A percentile compares a stretch with the other conserved stretches of the same genome.
phyloP scores from a whole-genome alignment of 1,140 invertebrate species.

The Drosophila lowei region DNA sequence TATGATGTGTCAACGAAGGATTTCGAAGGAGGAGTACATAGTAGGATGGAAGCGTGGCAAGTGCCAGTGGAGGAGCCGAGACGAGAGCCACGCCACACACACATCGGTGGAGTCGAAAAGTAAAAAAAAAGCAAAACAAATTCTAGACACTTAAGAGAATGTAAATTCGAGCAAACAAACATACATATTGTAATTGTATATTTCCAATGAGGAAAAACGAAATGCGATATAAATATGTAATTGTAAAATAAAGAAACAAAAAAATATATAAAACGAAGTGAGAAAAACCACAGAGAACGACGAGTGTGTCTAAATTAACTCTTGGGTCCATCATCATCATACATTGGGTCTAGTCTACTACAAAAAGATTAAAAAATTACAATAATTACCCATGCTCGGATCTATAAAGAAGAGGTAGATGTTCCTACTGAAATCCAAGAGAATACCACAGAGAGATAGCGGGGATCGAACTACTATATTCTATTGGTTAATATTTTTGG shows the following conservation, averaged over 20 bases:
- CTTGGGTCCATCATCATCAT: no score
- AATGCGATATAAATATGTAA: slow-evolving; percentile 78
- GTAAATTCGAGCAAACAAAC: slow-evolving; percentile 71
- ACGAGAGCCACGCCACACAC: no score
- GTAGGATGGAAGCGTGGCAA: slow-evolving; percentile 33
- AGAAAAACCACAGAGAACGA: slow-evolving; percentile 22
- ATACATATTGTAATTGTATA: slow-evolving; percentile 49
- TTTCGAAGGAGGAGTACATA: slow-evolving; percentile 9
- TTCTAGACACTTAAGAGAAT: slow-evolving; percentile 69
- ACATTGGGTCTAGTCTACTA: background rate
- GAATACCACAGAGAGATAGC: no score
- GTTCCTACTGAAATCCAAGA: no score
- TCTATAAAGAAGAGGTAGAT: no score
- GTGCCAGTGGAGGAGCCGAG: slow-evolving; percentile 20
- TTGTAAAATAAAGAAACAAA: slow-evolving; percentile 81
- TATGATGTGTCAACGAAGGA: slow-evolving; percentile 48
- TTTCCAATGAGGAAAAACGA: slow-evolving; percentile 57
- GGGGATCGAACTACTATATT: no score
- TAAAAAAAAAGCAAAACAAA: slow-evolving; percentile 60
- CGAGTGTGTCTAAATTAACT: background rate
- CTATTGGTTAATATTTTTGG: no score
- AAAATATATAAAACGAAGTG: slow-evolving; percentile 75
- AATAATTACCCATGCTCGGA: no score
- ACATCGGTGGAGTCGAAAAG: slow-evolving; percentile 44
- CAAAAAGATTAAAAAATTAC: no score